phyloP scores from a whole-genome alignment of 1,140 invertebrate genomes.

The Trypoxylus dichotomus region DNA sequence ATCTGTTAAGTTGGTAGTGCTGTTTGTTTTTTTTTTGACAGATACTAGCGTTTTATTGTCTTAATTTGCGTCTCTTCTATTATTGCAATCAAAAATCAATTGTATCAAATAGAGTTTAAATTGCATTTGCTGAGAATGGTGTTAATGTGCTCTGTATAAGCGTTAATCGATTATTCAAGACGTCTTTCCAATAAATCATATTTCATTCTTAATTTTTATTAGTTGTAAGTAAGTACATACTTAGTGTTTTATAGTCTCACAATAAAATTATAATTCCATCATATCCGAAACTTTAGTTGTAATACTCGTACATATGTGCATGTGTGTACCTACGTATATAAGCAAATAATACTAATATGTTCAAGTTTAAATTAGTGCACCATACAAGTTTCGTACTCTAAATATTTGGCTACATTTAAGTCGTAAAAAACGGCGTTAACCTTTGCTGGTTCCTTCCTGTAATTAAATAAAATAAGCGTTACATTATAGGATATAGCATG shows the following conservation, averaged over 20 bases:
- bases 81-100: not conserved
- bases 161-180: not conserved
- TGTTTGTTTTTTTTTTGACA: not conserved
- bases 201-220: too few species aligned
- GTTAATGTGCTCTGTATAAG: not conserved
- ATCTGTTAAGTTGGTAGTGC: not conserved
- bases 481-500: not conserved
- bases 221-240: too few species aligned
- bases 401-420: not conserved
- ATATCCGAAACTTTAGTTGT: too few species aligned
- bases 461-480: not conserved
- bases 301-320: too few species aligned
- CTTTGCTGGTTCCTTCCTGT: not conserved
- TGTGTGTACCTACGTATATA: too few species aligned
- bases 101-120: not conserved
- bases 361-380: not conserved
- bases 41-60: not conserved
- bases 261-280: too few species aligned
- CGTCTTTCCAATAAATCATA: too few species aligned
- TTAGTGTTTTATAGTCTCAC: too few species aligned
- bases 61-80: not conserved
- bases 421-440: not conserved
- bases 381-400: not conserved
- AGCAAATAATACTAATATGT: not conserved
- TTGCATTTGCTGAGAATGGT: not conserved